Evolutionary conservation across 2,113 vertebrate genomes (phyloP).

Genomic region (Gorsachius goisagi): DNA sequence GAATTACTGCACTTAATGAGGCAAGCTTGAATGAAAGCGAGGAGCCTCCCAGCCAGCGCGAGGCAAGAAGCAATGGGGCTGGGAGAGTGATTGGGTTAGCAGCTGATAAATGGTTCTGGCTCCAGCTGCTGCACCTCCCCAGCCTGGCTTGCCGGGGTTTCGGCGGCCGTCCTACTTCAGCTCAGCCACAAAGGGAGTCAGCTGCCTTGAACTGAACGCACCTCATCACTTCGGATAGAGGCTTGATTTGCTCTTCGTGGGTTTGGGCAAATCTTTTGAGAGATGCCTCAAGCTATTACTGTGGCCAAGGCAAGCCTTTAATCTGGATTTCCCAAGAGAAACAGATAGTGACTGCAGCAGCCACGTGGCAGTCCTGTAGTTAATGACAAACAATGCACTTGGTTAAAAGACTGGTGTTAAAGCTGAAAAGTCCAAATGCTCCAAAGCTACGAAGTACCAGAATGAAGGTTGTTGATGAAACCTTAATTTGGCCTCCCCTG

Average conservation of each 20-base stretch:
- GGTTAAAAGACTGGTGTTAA: background rate
- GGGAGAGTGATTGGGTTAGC: conserved; percentile 25
- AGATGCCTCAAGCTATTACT: background rate
- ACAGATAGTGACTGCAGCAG: background rate
- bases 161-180: background rate
- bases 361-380: background rate
- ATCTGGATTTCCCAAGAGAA: background rate
- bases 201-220: background rate
- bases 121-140: background rate
- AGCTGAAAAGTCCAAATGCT: background rate
- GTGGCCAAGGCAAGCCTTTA: background rate
- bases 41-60: background rate
- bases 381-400: background rate
- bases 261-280: background rate
- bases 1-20: conserved; percentile 39
- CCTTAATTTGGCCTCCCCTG: background rate
- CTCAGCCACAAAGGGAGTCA: background rate
- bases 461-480: background rate
- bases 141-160: background rate
- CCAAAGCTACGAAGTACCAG: background rate
- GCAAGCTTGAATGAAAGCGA: background rate
- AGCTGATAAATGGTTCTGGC: background rate
- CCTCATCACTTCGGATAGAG: background rate
- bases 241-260: background rate
- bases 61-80: background rate